A percentile compares a stretch with the other conserved stretches of the same genome.
These are phyloP conservation scores for Beaufortia kweichowensis DNA, from an alignment of 2,113 vertebrate species.

Conservation along the genomic window DNA sequence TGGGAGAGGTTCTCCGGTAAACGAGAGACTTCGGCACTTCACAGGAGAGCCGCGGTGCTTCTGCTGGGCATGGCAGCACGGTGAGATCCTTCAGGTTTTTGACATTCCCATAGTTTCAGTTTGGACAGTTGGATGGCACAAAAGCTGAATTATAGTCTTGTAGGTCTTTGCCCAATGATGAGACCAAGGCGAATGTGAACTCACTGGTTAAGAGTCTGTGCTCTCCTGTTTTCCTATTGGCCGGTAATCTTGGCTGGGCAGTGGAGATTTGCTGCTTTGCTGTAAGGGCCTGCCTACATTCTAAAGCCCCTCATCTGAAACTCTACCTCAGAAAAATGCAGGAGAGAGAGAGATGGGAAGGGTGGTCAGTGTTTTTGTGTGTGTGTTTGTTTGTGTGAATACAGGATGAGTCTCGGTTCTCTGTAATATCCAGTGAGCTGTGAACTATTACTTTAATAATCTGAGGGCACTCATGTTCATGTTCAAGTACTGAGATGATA, in stretches of 20 bases:
- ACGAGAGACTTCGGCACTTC: conserved; percentile 72
- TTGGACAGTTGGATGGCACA: neutral
- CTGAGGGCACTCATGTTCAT: conserved; percentile 47
- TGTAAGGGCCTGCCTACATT: conserved; percentile 59
- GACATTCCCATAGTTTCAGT: neutral
- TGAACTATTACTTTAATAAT: conserved; percentile 49
- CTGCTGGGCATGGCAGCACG: conserved; percentile 92
- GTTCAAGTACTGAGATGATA: neutral
- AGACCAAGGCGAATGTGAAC: conserved; percentile 60
- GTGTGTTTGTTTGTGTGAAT: conserved; percentile 15
- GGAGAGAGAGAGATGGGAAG: conserved; percentile 19
- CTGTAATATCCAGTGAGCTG: conserved; percentile 45
- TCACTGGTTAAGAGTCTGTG: conserved; percentile 28
- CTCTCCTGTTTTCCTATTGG: conserved; percentile 42
- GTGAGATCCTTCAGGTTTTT: conserved; percentile 64
- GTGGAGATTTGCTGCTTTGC: conserved; percentile 48
- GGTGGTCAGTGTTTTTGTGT: conserved; percentile 24
- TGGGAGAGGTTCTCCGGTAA: conserved; percentile 89
- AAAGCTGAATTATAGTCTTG: neutral
- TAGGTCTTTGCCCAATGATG: conserved; percentile 53
- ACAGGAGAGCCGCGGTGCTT: conserved; percentile 82
- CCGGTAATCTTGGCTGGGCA: conserved; percentile 55
- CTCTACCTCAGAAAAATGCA: conserved; percentile 20
- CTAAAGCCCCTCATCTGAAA: conserved; percentile 1
- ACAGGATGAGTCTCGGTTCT: neutral